phyloP scores from a whole-genome alignment of 2,113 vertebrate species.

The Microcebus lehilahytsara region DNA sequence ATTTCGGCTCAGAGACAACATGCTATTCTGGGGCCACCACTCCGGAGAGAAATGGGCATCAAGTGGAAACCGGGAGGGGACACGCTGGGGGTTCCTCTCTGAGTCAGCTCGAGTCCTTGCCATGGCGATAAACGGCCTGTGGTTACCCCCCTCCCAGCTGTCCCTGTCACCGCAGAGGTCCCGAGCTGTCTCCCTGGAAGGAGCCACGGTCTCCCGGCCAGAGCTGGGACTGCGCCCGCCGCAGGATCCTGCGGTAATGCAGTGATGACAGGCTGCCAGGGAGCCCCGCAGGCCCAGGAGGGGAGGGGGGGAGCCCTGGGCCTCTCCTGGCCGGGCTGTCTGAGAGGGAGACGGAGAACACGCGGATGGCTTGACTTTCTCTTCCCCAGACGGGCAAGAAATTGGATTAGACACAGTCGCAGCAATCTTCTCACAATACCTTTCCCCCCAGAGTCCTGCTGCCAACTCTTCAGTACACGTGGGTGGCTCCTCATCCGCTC shows the following conservation, averaged over 20 bases:
- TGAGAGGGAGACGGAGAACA: neutral
- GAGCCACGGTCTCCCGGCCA: neutral
- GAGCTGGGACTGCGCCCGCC: neutral
- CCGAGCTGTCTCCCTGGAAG: neutral
- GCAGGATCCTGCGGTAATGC: constrained; percentile 57
- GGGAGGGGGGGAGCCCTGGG: neutral
- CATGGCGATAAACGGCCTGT: neutral
- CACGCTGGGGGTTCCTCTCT: neutral
- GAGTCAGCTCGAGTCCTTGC: neutral
- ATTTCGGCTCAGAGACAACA: neutral
- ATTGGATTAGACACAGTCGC: neutral
- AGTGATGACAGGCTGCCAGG: constrained; percentile 66
- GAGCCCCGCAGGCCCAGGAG: neutral
- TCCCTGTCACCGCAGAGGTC: neutral
- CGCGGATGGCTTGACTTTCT: neutral
- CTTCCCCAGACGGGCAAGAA: neutral
- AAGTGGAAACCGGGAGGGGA: neutral
- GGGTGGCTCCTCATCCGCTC: neutral
- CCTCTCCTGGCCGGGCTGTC: neutral
- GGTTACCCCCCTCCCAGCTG: neutral
- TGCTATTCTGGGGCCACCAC: constrained; percentile 27
- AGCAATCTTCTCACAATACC: neutral
- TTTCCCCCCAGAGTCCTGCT: neutral
- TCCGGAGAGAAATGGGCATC: constrained; percentile 14
- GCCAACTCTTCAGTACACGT: neutral